These are phyloP conservation scores for Leuciscus waleckii DNA, from an alignment of 2,797 vertebrate genomes.

Conservation along the genomic window DNA sequence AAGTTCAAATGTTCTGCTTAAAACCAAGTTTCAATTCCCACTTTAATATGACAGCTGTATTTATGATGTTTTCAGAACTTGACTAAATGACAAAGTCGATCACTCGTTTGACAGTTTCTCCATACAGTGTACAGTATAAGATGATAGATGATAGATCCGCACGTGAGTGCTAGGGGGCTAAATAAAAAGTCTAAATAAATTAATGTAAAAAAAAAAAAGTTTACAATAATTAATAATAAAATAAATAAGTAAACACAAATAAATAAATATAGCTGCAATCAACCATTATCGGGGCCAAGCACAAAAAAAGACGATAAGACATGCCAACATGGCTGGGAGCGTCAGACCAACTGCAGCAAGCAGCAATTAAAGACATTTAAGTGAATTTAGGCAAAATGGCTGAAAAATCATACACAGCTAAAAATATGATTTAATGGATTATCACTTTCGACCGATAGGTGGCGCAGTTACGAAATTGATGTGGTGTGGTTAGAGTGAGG, in stretches of 20 bases:
- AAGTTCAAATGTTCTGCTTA: not conserved
- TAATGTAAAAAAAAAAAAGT: not conserved
- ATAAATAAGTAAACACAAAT: not conserved
- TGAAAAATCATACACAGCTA: too few species aligned
- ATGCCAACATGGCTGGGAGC: too few species aligned
- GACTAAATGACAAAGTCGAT: not conserved
- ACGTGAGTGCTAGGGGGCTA: not conserved
- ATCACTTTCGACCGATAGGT: too few species aligned
- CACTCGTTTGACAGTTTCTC: not conserved
- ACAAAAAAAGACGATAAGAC: too few species aligned
- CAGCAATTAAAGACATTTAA: too few species aligned
- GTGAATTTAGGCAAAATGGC: too few species aligned
- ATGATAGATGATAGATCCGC: not conserved
- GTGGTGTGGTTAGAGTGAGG: too few species aligned
- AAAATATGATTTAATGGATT: too few species aligned
- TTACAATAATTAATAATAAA: not conserved
- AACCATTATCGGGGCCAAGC: too few species aligned
- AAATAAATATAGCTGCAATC: not conserved
- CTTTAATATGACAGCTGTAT: not conserved
- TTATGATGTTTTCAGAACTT: not conserved
- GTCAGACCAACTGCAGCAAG: too few species aligned
- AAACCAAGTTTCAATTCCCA: not conserved
- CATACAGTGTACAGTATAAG: too few species aligned
- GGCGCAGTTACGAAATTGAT: too few species aligned
- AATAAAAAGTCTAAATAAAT: not conserved